phyloP scores from a whole-genome alignment of 2,113 vertebrate species.

The Lota lota region DNA sequence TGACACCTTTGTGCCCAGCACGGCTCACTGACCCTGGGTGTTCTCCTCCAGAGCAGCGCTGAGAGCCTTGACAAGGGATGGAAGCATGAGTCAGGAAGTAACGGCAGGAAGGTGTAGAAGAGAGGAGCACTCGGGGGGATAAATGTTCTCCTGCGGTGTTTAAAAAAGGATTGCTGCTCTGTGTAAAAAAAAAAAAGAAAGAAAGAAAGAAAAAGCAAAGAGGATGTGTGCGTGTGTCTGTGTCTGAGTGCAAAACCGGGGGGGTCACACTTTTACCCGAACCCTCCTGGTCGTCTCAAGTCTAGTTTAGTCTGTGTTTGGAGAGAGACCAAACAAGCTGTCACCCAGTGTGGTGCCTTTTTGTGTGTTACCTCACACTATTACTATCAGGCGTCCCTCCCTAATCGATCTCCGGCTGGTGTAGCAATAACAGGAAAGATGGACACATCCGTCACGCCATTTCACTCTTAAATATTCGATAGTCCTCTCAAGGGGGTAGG shows the following conservation, averaged over 20 bases:
- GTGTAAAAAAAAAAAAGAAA: too few relatives aligned
- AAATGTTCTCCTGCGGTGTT: too few relatives aligned
- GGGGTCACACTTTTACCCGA: background rate
- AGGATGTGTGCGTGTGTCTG: slow-evolving; percentile 1
- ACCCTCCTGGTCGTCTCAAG: background rate
- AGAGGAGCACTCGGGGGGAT: too few relatives aligned
- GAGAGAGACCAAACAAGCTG: background rate
- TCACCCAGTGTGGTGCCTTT: background rate
- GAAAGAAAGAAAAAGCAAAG: too few relatives aligned
- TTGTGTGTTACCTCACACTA: background rate
- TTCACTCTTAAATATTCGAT: too few relatives aligned
- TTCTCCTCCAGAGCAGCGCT: too few relatives aligned
- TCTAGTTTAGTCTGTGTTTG: background rate
- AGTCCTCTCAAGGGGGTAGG: too few relatives aligned
- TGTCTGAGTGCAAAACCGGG: background rate
- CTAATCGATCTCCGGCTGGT: background rate
- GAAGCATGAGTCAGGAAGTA: too few relatives aligned
- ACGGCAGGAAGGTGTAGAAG: too few relatives aligned
- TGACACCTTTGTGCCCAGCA: background rate
- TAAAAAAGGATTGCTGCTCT: too few relatives aligned
- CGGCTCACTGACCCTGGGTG: background rate
- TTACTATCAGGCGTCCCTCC: background rate
- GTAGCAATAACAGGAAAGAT: background rate
- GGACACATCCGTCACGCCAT: too few relatives aligned
- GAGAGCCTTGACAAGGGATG: too few relatives aligned